phyloP scores from a whole-genome alignment of 2,113 vertebrate genomes.

The Bufo bufo region DNA sequence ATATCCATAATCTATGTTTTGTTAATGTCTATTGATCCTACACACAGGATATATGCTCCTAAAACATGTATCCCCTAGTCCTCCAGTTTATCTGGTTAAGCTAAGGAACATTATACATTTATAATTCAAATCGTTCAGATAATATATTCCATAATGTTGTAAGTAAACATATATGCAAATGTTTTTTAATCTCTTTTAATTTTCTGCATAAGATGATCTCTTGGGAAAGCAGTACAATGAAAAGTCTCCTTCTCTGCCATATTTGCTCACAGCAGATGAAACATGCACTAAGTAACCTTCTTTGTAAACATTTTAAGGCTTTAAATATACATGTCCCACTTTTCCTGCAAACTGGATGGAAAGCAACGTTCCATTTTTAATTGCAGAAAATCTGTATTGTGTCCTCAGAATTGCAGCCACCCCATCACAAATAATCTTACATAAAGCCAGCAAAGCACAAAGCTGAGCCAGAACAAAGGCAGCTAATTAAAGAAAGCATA shows the following conservation, averaged over 20 bases:
- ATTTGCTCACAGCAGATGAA: conserved; percentile 37
- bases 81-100: neutral
- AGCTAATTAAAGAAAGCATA: conserved; percentile 52
- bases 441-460: conserved; percentile 37
- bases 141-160: neutral
- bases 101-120: neutral
- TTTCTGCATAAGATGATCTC: conserved; percentile 1
- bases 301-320: conserved; percentile 52
- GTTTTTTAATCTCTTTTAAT: neutral
- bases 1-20: too few species aligned
- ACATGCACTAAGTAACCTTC: conserved; percentile 30
- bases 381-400: conserved; percentile 44
- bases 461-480: conserved; percentile 42
- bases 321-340: conserved; percentile 54
- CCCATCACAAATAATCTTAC: conserved; percentile 45
- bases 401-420: conserved; percentile 40
- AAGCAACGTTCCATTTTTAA: conserved; percentile 50
- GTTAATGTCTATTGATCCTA: too few species aligned
- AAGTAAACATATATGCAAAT: conserved; percentile 22
- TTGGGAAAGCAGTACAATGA: conserved; percentile 25
- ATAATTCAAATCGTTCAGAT: neutral
- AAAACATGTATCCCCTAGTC: neutral
- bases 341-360: conserved; percentile 26
- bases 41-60: too few species aligned
- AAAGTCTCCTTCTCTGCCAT: conserved; percentile 20